Conservation (phyloP, 2,888 invertebrate genomes). For the Catocala sponsa region DNA sequence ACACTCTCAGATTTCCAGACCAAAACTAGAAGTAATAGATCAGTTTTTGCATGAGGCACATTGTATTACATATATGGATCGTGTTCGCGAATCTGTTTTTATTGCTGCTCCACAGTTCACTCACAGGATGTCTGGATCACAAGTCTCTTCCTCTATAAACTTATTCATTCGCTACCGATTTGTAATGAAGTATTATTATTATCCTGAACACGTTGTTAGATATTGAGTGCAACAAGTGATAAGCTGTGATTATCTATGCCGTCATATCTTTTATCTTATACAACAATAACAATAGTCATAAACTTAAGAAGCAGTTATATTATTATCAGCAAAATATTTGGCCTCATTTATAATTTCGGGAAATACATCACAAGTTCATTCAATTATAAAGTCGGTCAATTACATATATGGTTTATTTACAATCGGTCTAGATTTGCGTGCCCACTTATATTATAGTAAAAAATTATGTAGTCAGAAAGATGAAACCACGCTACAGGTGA, state of each 20-base stretch:
- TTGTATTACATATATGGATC: conserved; percentile 56
- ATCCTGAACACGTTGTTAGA: conserved; percentile 24
- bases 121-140: conserved; percentile 69
- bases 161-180: conserved; percentile 50
- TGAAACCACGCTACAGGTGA: not conserved
- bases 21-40: conserved; percentile 54
- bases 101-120: conserved; percentile 40
- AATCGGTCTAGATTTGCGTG: not conserved
- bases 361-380: conserved; percentile 6
- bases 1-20: conserved; percentile 51
- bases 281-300: conserved; percentile 39
- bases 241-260: conserved; percentile 48
- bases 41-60: conserved; percentile 45
- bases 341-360: not conserved
- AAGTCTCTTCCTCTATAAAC: conserved; percentile 64
- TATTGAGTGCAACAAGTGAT: conserved; percentile 45
- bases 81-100: conserved; percentile 48
- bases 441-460: not conserved
- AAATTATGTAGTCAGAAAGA: not conserved
- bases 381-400: conserved; percentile 6
- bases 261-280: conserved; percentile 56
- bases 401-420: conserved; percentile 6
- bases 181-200: conserved; percentile 35
- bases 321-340: conserved; percentile 29
- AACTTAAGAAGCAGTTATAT: conserved; percentile 22